Evolutionary conservation across 2,888 invertebrate genomes (phyloP), one percentile per base, ranked within the genome.

Genomic region (Rotaria sp.): DNA sequence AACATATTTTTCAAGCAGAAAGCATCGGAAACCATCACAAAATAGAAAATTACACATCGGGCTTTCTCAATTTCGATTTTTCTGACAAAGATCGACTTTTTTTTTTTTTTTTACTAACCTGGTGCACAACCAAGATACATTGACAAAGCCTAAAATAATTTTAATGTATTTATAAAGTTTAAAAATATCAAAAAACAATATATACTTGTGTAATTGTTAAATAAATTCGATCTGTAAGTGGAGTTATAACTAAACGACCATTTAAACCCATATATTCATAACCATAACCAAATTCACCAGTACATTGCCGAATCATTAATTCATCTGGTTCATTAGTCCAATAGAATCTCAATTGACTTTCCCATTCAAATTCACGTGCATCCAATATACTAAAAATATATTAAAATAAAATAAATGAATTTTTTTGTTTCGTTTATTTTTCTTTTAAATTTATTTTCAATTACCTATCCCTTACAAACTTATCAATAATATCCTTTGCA

Each of bases 191-290:
- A 8, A 26, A 75, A 35, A 74, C 11, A 24, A 26, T 11, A 24
- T 4, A 11, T 75, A 75, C 90, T 91, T 96, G 96, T 0, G 96
- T 96, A 86, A 96, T 94, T 1, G 96, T 96, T 87, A 96, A 93
- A 91, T 96, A 96, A 89, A 96, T 96, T 87, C 96, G 93, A 91
- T 96, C 96, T 0, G 96, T 96, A 8, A 96, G 92, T 0, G 96
- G 96, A 0, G 96, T 96, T 87, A 96, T 95, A 18, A 96, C 96
- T 86, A 96, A 92, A 74, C 96, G 93, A 0, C 95, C 96, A 90
- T 96, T 96, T 21, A 96, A 92, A 0, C 96, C 96, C 96, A 96
- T 96, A 90, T 96, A 96, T 90, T 96, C 96, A 90, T 96, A 96
- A 10, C 96, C 96, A 89, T 96, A 96, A 87, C 95, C 95, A 90